A percentile compares a stretch with the other conserved stretches of the same genome.
Conservation (phyloP, 2,797 vertebrate genomes). For the Hemibagrus guttatus region DNA sequence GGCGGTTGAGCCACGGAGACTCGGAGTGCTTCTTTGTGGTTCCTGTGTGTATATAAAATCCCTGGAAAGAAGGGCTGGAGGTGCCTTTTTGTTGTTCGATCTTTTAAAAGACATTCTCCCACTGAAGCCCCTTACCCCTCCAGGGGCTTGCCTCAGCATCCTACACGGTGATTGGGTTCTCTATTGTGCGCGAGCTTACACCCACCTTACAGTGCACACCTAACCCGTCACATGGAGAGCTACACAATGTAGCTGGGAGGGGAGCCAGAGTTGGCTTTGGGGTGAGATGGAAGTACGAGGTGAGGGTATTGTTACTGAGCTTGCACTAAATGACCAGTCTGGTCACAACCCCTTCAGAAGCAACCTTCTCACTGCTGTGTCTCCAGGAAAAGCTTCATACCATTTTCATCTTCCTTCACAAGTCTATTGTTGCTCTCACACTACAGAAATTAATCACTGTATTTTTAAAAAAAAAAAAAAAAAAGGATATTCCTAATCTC, state of each 20-base stretch:
- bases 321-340: conserved; percentile 30
- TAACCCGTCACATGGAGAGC: conserved; percentile 33
- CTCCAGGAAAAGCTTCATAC: conserved; percentile 13
- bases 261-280: conserved; percentile 23
- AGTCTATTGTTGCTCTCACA: neutral
- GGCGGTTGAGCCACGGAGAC: conserved; percentile 24
- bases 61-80: neutral
- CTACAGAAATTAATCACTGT: neutral
- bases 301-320: conserved; percentile 30
- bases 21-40: conserved; percentile 31
- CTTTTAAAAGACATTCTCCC: conserved; percentile 37
- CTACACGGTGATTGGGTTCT: conserved; percentile 64
- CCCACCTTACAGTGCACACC: conserved; percentile 45
- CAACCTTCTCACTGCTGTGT: neutral
- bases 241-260: conserved; percentile 39
- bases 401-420: conserved; percentile 8
- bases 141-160: conserved; percentile 53
- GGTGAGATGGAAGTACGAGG: conserved; percentile 4
- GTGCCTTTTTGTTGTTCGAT: conserved; percentile 35
- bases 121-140: conserved; percentile 46
- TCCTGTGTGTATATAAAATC: conserved; percentile 8
- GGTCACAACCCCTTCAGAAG: conserved; percentile 32
- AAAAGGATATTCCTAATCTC: neutral
- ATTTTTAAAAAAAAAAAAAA: neutral
- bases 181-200: conserved; percentile 58